These are phyloP conservation scores for Zoroaster sp. DNA, from an alignment of 53 echinoderm and acorn worm genomes.

Conservation along the genomic window DNA sequence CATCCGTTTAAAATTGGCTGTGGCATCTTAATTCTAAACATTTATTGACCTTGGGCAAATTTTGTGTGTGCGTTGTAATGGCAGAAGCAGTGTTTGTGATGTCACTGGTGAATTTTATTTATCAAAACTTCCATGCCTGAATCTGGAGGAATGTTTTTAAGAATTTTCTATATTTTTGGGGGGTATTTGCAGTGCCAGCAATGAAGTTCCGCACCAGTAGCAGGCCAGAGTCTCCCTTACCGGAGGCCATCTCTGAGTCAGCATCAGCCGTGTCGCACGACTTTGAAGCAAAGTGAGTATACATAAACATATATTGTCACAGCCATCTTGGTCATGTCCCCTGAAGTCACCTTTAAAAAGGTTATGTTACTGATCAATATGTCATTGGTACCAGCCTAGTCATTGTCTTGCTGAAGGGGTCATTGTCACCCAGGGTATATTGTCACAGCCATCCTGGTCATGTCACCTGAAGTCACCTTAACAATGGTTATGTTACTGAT, in stretches of 20 bases:
- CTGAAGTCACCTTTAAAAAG: neutral
- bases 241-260: conserved; percentile 37
- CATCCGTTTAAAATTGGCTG: too few species aligned
- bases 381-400: neutral
- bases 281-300: conserved; percentile 32
- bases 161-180: too few species aligned
- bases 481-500: neutral
- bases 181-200: conserved; percentile 68
- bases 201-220: conserved; percentile 62
- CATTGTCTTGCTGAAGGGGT: neutral
- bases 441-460: neutral
- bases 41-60: too few species aligned
- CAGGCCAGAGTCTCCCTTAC: conserved; percentile 83
- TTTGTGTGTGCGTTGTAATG: too few species aligned
- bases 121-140: too few species aligned
- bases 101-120: too few species aligned
- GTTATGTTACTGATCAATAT: neutral
- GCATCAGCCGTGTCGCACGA: conserved; percentile 5
- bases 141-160: too few species aligned
- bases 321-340: conserved; percentile 14
- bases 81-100: too few species aligned
- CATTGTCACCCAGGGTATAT: too few species aligned
- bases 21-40: too few species aligned
- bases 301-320: neutral
- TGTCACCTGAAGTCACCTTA: neutral